Evolutionary conservation across 2,113 vertebrate species (phyloP).

Genomic region (Spheniscus mendiculus): DNA sequence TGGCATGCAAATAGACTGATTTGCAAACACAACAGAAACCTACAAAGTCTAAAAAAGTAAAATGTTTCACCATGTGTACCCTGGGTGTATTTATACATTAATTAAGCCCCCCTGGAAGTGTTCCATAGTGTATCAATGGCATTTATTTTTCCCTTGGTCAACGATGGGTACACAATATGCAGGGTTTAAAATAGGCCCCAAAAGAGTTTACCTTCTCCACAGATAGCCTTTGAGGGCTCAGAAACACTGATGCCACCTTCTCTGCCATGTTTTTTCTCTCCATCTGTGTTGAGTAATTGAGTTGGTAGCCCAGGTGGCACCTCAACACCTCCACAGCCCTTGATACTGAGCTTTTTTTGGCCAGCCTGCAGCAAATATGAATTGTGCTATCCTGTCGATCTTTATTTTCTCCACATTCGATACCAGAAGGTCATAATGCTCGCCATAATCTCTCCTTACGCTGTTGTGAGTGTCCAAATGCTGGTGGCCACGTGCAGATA

Average conservation of each 20-base stretch:
- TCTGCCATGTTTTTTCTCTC: not conserved
- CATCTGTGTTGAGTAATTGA: not conserved
- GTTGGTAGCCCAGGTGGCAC: not conserved
- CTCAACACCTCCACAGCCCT: not conserved
- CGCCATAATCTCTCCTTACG: not conserved
- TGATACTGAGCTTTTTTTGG: not conserved
- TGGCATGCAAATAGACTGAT: not conserved
- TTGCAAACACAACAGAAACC: not conserved
- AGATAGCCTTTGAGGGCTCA: not conserved
- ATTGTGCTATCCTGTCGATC: not conserved
- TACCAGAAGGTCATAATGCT: not conserved
- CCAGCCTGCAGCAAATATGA: not conserved
- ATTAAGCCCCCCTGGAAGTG: not conserved
- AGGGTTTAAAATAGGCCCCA: not conserved
- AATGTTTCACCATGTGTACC: not conserved
- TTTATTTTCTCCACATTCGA: not conserved
- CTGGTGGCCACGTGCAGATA: not conserved
- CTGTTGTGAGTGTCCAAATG: not conserved
- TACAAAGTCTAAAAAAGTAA: not conserved
- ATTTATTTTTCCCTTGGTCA: not conserved
- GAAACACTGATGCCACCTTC: not conserved
- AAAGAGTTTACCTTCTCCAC: not conserved
- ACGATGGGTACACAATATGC: rapidly evolving
- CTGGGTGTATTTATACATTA: not conserved
- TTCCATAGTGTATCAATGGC: not conserved